phyloP scores from a whole-genome alignment of 2,888 invertebrate genomes.

The Abrostola triplasia region DNA sequence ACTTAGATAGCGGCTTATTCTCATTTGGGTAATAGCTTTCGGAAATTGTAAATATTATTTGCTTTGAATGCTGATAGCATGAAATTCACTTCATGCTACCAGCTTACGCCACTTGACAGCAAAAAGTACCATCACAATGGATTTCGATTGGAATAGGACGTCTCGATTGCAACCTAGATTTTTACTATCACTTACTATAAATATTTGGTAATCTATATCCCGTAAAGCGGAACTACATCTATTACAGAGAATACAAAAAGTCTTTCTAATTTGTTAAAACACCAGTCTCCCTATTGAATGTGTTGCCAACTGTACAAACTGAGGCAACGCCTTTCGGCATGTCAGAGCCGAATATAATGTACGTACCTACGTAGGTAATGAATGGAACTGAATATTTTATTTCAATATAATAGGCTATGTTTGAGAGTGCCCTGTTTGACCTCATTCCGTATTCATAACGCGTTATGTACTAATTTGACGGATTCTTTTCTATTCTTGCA shows the following conservation, averaged over 20 bases:
- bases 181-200: constrained; percentile 12
- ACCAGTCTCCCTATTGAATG: constrained; percentile 67
- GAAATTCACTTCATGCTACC: constrained; percentile 35
- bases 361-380: constrained; percentile 76
- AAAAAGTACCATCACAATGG: constrained; percentile 23
- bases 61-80: constrained; percentile 34
- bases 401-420: constrained; percentile 82
- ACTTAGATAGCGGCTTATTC: constrained; percentile 60
- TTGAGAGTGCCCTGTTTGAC: constrained; percentile 85
- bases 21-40: constrained; percentile 57
- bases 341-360: constrained; percentile 73
- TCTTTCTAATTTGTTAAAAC: constrained; percentile 71
- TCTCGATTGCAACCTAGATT: constrained; percentile 16
- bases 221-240: constrained; percentile 48
- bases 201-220: constrained; percentile 27
- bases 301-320: constrained; percentile 84
- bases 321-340: constrained; percentile 80
- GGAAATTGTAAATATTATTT: constrained; percentile 45
- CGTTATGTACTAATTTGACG: constrained; percentile 87
- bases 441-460: constrained; percentile 86
- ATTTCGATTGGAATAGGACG: constrained; percentile 15
- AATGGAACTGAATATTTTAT: constrained; percentile 87
- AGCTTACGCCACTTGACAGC: constrained; percentile 2
- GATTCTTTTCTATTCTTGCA: constrained; percentile 81
- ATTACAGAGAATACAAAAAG: constrained; percentile 60